phyloP scores from a whole-genome alignment of 2,797 vertebrate species.

The Onychomys torridus region DNA sequence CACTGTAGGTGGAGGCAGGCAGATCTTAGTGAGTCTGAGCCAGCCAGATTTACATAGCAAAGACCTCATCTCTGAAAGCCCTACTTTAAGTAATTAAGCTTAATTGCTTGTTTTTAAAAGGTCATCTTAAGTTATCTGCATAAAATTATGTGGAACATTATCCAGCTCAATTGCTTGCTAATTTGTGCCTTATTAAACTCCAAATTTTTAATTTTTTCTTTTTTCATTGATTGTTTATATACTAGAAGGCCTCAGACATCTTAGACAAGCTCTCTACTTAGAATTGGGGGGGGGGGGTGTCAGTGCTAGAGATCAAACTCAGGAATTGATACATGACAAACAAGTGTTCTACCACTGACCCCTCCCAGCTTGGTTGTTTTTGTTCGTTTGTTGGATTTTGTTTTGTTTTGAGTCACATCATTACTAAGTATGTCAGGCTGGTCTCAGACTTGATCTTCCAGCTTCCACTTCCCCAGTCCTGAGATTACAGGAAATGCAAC shows the following conservation, averaged over 20 bases:
- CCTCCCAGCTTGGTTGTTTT: not conserved
- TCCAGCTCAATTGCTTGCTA: conserved; percentile 12
- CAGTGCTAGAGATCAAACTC: not conserved
- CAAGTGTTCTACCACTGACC: not conserved
- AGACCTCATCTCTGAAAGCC: not conserved
- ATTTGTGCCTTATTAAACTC: not conserved
- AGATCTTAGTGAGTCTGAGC: not conserved
- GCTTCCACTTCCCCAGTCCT: not conserved
- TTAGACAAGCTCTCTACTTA: not conserved
- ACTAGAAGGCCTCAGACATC: not conserved
- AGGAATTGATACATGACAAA: not conserved
- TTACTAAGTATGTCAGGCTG: not conserved
- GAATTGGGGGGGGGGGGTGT: too few relatives aligned
- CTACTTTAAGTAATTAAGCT: conserved; percentile 24
- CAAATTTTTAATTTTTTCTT: not conserved
- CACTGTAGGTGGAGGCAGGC: not conserved
- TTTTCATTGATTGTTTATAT: not conserved
- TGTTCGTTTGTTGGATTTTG: not conserved
- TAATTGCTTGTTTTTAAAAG: conserved; percentile 44
- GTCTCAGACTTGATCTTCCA: not conserved
- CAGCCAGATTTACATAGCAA: not conserved
- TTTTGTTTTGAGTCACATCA: not conserved
- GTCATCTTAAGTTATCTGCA: conserved; percentile 14
- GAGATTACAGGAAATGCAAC: not conserved
- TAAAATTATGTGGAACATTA: conserved; percentile 22